Percentiles rank a stretch among this genome's conserved stretches.
Conservation (phyloP, 2,888 invertebrate species). For the Pterostichus niger region DNA sequence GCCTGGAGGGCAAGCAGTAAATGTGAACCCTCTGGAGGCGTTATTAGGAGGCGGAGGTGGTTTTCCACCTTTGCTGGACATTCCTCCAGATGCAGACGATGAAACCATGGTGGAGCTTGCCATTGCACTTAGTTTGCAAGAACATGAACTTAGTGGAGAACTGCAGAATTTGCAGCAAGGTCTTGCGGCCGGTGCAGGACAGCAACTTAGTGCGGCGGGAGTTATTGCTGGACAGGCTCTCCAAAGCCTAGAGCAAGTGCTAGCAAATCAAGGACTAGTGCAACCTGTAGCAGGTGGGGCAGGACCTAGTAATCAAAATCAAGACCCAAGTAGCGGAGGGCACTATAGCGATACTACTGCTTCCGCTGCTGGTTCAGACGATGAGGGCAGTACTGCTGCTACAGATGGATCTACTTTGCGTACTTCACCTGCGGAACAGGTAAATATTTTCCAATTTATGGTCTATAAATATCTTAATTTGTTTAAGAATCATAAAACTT, state of each 20-base stretch:
- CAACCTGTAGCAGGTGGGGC: slow-evolving; percentile 67
- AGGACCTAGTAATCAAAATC: slow-evolving; percentile 72
- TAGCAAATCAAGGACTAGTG: slow-evolving; percentile 66
- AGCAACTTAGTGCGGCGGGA: slow-evolving; percentile 72
- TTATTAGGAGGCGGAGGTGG: slow-evolving; percentile 79
- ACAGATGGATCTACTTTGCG: slow-evolving; percentile 96
- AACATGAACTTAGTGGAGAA: slow-evolving; percentile 83
- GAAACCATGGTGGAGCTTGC: slow-evolving; percentile 98
- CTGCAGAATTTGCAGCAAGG: slow-evolving; percentile 79
- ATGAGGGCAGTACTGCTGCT: slow-evolving; percentile 96
- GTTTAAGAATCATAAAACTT: no score
- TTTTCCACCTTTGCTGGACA: slow-evolving; percentile 90
- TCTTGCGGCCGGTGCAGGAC: slow-evolving; percentile 71
- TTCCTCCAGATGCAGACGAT: slow-evolving; percentile 97
- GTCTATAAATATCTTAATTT: no score
- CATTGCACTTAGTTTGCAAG: slow-evolving; percentile 95
- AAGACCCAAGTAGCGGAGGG: slow-evolving; percentile 77
- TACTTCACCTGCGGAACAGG: slow-evolving; percentile 90
- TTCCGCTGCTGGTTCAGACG: slow-evolving; percentile 94
- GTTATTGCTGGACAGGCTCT: slow-evolving; percentile 72
- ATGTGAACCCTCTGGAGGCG: slow-evolving; percentile 77
- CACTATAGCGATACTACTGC: slow-evolving; percentile 90
- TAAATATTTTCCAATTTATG: slow-evolving; percentile 69
- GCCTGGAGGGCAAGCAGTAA: slow-evolving; percentile 66
- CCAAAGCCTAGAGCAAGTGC: slow-evolving; percentile 77